Evolutionary conservation across 2,888 invertebrate species (phyloP).

Genomic region (Cantharis rufa): DNA sequence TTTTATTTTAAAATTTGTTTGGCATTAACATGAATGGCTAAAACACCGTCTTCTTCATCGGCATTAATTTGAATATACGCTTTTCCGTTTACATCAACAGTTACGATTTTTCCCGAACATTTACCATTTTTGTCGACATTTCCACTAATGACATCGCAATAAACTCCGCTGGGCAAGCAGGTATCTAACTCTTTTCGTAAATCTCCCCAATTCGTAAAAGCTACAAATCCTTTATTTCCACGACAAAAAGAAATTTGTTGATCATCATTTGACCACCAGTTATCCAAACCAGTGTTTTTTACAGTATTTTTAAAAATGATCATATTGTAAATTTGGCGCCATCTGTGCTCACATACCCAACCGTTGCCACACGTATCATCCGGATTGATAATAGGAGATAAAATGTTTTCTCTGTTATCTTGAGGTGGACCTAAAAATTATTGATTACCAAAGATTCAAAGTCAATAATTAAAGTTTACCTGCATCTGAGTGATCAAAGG

Average conservation of each 20-base stretch:
- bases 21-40: conserved; percentile 67
- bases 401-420: conserved; percentile 65
- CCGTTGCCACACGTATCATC: conserved; percentile 71
- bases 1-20: conserved; percentile 21
- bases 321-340: conserved; percentile 82
- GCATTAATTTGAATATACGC: conserved; percentile 62
- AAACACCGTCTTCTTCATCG: conserved; percentile 66
- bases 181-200: conserved; percentile 3
- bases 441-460: neutral
- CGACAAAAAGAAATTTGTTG: conserved; percentile 86
- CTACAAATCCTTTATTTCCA: conserved; percentile 71
- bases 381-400: conserved; percentile 68
- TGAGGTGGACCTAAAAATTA: conserved; percentile 69
- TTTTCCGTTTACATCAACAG: conserved; percentile 63
- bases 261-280: conserved; percentile 72
- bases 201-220: conserved; percentile 54
- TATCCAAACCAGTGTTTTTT: conserved; percentile 59
- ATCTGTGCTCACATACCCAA: conserved; percentile 85
- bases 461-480: conserved; percentile 48
- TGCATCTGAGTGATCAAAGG: conserved; percentile 62
- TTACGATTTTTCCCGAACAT: conserved; percentile 70
- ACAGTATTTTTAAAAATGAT: conserved; percentile 75
- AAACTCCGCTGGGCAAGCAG: conserved; percentile 65
- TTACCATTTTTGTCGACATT: conserved; percentile 56
- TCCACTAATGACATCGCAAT: conserved; percentile 88